phyloP scores from a whole-genome alignment of 2,113 vertebrate genomes.

The Melanocharis versteri region DNA sequence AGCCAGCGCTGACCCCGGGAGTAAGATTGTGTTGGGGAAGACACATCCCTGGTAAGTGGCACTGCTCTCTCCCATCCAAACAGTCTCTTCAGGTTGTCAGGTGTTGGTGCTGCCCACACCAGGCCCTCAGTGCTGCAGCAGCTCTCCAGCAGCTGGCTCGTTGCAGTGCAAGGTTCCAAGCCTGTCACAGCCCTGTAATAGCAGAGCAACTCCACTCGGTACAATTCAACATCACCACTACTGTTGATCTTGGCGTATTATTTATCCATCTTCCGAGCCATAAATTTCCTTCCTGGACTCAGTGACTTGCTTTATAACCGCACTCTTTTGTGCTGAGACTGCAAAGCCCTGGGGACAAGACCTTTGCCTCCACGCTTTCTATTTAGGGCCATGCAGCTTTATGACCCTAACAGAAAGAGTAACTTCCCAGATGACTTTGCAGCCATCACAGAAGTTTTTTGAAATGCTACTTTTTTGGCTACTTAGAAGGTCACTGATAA shows the following conservation, averaged over 20 bases:
- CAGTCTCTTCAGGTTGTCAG: not conserved
- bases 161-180: not conserved
- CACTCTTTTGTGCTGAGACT: not conserved
- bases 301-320: not conserved
- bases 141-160: not conserved
- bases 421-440: conserved; percentile 24
- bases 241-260: conserved; percentile 32
- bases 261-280: conserved; percentile 28
- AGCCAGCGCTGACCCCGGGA: not conserved
- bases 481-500: not conserved
- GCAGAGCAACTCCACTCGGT: not conserved
- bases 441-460: not conserved
- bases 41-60: not conserved
- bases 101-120: not conserved
- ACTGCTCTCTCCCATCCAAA: not conserved
- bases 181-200: not conserved
- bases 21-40: fast-evolving
- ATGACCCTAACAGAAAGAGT: not conserved
- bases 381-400: conserved; percentile 33
- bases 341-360: not conserved
- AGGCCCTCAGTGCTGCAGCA: not conserved
- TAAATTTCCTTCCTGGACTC: conserved; percentile 22
- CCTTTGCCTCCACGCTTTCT: conserved; percentile 23
- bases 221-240: not conserved
- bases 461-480: not conserved